Conservation (phyloP, 2,888 invertebrate species). For the Ormyrus pomaceus region DNA sequence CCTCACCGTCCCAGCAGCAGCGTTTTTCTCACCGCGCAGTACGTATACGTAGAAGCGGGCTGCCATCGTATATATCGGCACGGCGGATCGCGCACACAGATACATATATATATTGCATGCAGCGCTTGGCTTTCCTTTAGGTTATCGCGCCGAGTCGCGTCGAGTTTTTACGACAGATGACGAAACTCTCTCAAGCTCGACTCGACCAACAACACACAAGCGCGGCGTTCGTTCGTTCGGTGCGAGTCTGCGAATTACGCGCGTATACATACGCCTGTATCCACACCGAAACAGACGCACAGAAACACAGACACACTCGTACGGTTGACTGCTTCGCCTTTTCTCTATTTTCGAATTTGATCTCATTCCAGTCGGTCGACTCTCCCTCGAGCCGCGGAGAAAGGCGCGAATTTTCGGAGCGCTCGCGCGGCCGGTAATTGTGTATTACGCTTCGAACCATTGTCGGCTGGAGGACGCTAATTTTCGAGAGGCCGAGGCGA, state of each 20-base stretch:
- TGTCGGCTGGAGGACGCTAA: no score
- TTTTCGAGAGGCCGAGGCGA: no score
- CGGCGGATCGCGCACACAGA: background rate
- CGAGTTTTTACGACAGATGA: slow-evolving; percentile 30
- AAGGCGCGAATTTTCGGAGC: background rate
- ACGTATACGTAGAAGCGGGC: background rate
- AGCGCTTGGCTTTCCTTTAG: slow-evolving; percentile 20
- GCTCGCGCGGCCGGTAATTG: no score
- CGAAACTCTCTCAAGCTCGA: slow-evolving; percentile 18
- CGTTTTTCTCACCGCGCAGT: background rate
- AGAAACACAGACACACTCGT: slow-evolving; percentile 17
- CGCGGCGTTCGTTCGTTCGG: background rate
- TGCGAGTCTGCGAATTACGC: no score
- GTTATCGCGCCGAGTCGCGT: slow-evolving; percentile 8
- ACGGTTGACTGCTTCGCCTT: slow-evolving; percentile 51
- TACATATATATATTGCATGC: background rate
- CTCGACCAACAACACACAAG: slow-evolving; percentile 17
- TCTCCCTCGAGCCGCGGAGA: slow-evolving; percentile 42
- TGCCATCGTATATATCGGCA: background rate
- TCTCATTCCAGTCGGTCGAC: slow-evolving; percentile 55
- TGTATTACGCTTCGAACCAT: no score
- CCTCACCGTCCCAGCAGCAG: no score
- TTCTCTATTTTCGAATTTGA: slow-evolving; percentile 57
- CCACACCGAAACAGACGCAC: background rate
- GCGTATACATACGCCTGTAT: no score